Base-by-base conservation (phyloP, 2,113 vertebrate species). In the Chionis minor region DNA sequence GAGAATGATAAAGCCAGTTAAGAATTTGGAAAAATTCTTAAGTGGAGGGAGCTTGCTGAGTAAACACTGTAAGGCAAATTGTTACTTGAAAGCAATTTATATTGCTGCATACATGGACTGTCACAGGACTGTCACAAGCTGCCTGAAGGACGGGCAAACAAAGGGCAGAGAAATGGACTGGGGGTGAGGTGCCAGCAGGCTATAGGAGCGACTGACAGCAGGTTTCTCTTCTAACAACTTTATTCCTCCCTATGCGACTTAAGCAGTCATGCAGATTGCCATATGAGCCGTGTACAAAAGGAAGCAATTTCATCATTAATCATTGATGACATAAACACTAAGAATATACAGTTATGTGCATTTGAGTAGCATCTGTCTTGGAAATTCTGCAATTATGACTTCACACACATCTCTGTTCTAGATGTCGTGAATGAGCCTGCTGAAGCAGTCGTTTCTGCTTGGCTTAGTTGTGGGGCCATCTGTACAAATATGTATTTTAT, bases 51-150 rank as follows among this genome's bases (percentile, higher is more conserved):
- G 20, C n/a, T 54, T 89, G 62, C 62, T 61, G 58, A 89, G 62
- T 62, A 85, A 75, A 49, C 24, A 23, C 9, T 54, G 66, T 26
- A 47, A 62, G 45, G n/a, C 17, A 81, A 80, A 73, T 52, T 89
- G 49, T 45, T 88, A 4, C 45, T 79, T 95, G 88, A 92, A 89
- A 82, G 42, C 65, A 65, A 28, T 90, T 91, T 49, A 12, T 65
- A 32, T 49, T 90, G 81, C 65, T 85, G 33, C 49, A 49, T 51
- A 54, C 32, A n/a, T 38, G 73, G 73, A 58, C 70, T 95, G 70
- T 92, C 71, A 80, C 81, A 94, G 81, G 91, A 89, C 70, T 71
- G 65, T 94, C 91, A 96, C 70, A 96, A 92, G 73, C 83, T 95
- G 71, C 80, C 55, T 94, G 91, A 90, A 96, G 91, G 81, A 86